A percentile compares a stretch with the other conserved stretches of the same genome.
Evolutionary conservation across 2,113 vertebrate species (phyloP).

Genomic region (Hippolais icterina): DNA sequence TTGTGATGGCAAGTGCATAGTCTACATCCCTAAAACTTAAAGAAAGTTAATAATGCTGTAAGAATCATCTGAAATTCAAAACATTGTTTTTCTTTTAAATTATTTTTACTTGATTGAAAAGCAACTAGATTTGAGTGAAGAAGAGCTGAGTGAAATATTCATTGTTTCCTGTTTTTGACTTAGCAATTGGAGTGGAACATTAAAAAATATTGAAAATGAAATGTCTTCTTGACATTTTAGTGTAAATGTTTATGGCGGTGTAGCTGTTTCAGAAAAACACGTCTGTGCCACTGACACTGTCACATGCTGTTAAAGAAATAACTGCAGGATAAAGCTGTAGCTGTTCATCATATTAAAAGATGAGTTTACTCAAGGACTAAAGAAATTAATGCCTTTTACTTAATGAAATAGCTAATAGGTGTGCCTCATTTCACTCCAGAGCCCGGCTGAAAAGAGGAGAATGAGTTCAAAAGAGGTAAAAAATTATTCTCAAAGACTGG

Average conservation of each 20-base stretch:
- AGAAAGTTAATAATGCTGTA: background rate
- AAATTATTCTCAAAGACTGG: background rate
- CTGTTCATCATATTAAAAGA: background rate
- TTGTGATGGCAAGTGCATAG: background rate
- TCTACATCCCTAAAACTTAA: background rate
- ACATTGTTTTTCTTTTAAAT: background rate
- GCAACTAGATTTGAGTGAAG: background rate
- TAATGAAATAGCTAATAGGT: background rate
- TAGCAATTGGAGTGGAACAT: constrained; percentile 28
- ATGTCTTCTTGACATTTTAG: constrained; percentile 5
- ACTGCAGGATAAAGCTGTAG: background rate
- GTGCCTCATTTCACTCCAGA: background rate
- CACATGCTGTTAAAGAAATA: background rate
- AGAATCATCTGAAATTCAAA: background rate
- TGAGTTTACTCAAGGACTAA: background rate
- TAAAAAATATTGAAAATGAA: constrained; percentile 6
- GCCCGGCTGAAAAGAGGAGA: background rate
- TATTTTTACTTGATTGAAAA: constrained; percentile 19
- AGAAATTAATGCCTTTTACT: background rate
- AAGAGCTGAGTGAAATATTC: constrained; percentile 15
- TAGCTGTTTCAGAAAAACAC: constrained; percentile 6
- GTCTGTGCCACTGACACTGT: background rate
- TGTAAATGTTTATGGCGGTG: background rate
- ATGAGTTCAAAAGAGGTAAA: background rate
- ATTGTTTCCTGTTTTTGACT: constrained; percentile 42